A percentile compares a stretch with the other conserved stretches of the same genome.
These are phyloP conservation scores for Lissocephala sabroskyi DNA, from an alignment of 2,888 invertebrate species.

Conservation along the genomic window DNA sequence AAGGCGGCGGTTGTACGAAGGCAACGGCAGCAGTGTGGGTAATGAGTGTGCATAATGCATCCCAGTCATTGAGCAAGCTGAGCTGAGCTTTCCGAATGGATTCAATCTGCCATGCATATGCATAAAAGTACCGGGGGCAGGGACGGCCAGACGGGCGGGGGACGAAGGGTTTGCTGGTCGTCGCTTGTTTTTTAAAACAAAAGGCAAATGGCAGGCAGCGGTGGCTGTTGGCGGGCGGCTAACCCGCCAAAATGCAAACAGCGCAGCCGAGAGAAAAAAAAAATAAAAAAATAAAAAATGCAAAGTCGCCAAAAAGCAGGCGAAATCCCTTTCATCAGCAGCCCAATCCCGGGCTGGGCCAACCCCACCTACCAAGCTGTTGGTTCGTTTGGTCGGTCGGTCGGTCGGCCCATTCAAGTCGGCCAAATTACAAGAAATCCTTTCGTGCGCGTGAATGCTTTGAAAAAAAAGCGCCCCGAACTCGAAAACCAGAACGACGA, in stretches of 20 bases:
- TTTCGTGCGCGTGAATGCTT: slow-evolving; percentile 69
- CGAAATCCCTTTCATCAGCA: slow-evolving; percentile 56
- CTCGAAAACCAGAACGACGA: too few relatives aligned
- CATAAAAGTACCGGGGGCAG: slow-evolving; percentile 7
- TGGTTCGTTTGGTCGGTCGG: too few relatives aligned
- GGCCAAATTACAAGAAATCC: slow-evolving; percentile 69
- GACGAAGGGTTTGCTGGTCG: too few relatives aligned
- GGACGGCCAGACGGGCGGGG: too few relatives aligned
- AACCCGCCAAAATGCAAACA: slow-evolving; percentile 43
- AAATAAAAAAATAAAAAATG: slow-evolving; percentile 55
- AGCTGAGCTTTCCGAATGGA: slow-evolving; percentile 37
- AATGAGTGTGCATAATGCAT: slow-evolving; percentile 65
- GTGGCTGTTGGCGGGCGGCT: slow-evolving; percentile 15
- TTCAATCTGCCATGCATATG: slow-evolving; percentile 52
- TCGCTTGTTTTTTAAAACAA: slow-evolving; percentile 1
- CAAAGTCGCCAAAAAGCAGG: slow-evolving; percentile 63
- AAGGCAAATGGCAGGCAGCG: slow-evolving; percentile 1
- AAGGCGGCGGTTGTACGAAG: too few relatives aligned
- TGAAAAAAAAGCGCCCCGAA: slow-evolving; percentile 32
- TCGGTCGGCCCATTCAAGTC: slow-evolving; percentile 51
- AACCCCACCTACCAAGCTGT: background rate
- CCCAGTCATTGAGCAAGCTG: slow-evolving; percentile 47
- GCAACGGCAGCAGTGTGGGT: slow-evolving; percentile 43
- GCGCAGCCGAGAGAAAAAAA: slow-evolving; percentile 22
- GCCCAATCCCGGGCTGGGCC: slow-evolving; percentile 1